These are phyloP conservation scores for Fragum fragum DNA, from an alignment of 2,888 invertebrate genomes.

Conservation along the genomic window DNA sequence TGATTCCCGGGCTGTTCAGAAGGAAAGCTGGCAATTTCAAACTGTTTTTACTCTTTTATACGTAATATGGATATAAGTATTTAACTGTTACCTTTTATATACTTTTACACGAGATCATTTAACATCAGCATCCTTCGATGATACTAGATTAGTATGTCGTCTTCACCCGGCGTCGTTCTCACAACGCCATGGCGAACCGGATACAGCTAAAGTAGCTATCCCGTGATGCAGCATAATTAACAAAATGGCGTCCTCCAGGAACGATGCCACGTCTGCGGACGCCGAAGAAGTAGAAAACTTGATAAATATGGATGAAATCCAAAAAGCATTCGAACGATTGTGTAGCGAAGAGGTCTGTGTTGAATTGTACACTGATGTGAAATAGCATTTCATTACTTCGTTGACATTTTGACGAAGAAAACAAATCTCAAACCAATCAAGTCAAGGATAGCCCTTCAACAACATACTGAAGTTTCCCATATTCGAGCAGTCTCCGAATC, in stretches of 20 bases:
- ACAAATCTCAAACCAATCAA: too few species aligned
- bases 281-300: slow-evolving; percentile 80
- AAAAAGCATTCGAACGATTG: slow-evolving; percentile 80
- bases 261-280: slow-evolving; percentile 80
- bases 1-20: too few species aligned
- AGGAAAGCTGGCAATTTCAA: too few species aligned
- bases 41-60: too few species aligned
- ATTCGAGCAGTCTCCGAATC: too few species aligned
- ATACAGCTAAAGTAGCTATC: background rate
- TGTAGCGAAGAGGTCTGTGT: slow-evolving; percentile 82
- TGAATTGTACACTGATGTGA: background rate
- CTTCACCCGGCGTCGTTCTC: background rate
- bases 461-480: too few species aligned
- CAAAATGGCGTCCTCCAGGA: slow-evolving; percentile 79
- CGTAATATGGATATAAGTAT: too few species aligned
- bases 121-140: background rate
- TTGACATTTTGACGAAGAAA: too few species aligned
- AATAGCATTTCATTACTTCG: too few species aligned
- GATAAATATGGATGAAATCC: slow-evolving; percentile 83
- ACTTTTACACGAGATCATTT: too few species aligned
- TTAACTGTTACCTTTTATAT: too few species aligned
- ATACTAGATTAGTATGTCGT: background rate
- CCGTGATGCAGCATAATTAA: background rate
- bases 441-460: too few species aligned
- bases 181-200: background rate